Base-by-base conservation (phyloP, 2,113 vertebrate genomes). In the Phoxinus phoxinus region DNA sequence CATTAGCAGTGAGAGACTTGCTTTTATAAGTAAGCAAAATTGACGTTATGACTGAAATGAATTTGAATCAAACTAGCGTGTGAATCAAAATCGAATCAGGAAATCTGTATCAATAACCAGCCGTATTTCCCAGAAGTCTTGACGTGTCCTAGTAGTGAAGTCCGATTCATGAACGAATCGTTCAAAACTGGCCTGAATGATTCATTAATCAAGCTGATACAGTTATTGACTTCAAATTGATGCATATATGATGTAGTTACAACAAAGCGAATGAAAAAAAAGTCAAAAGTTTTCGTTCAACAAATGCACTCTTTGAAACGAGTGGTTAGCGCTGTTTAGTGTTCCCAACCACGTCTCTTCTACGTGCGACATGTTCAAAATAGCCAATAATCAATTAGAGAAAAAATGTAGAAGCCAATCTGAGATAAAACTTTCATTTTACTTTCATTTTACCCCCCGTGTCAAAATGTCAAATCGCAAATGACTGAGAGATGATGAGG, bases 381-480 rank as follows among this genome's bases (percentile, higher is more conserved):
- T 1, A 7, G 37, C 12, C 37, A 73, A 73, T 73, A 73, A 25
- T 73, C 71, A 73, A 73, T 73, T 44, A 73, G 19, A 21, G 67
- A 71, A 71, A 71, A 71, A 71, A 30, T 65, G 1, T 8, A 25
- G 46, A 53, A 76, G 46, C 25, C 46, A 51, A 11, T 53, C 73
- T 17, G 12, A 73, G 41, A 73, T 73, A 46, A 76, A 76, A 76
- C 46, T 51, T 76, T 53, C 4, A 51, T 76, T 76, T 76, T 30
- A 76, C 25, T 19, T 76, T 46, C 7, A 30, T 53, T 73, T 41
- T 76, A 51, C 12, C 0, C 74, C 25, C 74, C 0, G 27, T 76
- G 48, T 79, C 76, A 37, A 59, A 61, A 61, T 61, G 76, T 79
- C 76, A 79, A 25, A 37, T 5, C 5, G 2, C 30, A 79, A 79